Evolutionary conservation across 2,113 vertebrate genomes (phyloP).

Genomic region (Poeciliopsis occidentalis): DNA sequence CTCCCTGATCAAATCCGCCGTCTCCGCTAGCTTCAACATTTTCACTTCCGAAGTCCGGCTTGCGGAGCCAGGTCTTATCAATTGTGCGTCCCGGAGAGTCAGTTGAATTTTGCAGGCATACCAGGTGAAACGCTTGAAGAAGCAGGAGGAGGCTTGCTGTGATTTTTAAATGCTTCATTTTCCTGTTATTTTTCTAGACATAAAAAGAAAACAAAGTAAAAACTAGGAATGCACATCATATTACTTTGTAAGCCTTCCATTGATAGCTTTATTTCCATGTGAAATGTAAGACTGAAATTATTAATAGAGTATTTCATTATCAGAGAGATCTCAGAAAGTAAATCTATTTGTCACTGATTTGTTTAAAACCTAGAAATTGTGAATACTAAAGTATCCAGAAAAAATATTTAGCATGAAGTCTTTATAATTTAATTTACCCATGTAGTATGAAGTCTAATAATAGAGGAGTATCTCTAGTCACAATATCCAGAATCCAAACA

Average conservation of each 20-base stretch:
- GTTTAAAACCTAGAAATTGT: background rate
- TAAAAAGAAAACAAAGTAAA: conserved; percentile 13
- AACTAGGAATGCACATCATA: background rate
- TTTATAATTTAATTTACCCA: background rate
- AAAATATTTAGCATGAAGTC: background rate
- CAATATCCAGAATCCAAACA: too few relatives aligned
- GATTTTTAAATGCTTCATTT: conserved; percentile 63
- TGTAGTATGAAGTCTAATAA: background rate
- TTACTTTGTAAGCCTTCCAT: background rate
- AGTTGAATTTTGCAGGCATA: conserved; percentile 37
- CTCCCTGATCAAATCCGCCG: background rate
- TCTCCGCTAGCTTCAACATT: background rate
- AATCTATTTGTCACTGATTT: background rate
- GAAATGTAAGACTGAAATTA: background rate
- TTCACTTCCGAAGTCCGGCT: background rate
- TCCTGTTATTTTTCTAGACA: conserved; percentile 35
- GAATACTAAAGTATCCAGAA: background rate
- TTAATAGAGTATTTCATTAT: background rate
- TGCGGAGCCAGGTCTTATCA: conserved; percentile 50
- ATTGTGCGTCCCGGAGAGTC: conserved; percentile 41
- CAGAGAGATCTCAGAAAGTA: background rate
- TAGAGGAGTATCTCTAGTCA: background rate
- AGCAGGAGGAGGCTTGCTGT: conserved; percentile 56
- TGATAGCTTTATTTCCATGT: background rate
- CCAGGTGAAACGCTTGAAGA: conserved; percentile 51